Percentiles rank a stretch among this genome's conserved stretches.
These are phyloP conservation scores for Martes martes DNA, from an alignment of 2,113 vertebrate genomes.

Conservation along the genomic window DNA sequence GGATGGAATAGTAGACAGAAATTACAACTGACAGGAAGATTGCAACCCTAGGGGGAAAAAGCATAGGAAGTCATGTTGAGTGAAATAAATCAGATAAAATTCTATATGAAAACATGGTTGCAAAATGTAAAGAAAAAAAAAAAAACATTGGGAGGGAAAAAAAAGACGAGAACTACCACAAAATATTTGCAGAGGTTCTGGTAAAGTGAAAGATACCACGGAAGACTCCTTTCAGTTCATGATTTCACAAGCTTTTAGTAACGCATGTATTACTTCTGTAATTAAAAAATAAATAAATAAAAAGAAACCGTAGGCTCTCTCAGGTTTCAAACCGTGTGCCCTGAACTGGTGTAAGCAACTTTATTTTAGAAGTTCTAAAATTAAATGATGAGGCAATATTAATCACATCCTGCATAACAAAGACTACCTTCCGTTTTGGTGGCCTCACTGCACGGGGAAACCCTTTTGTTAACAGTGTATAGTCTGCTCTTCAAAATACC, in stretches of 20 bases:
- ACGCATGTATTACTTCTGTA: not conserved
- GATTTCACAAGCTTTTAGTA: not conserved
- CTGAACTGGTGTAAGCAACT: slow-evolving; percentile 43
- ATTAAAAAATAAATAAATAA: not conserved
- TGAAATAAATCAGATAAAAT: not conserved
- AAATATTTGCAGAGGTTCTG: not conserved
- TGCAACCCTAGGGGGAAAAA: not conserved
- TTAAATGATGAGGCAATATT: slow-evolving; percentile 78
- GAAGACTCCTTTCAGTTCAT: not conserved
- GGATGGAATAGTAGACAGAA: not conserved
- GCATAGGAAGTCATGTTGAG: not conserved
- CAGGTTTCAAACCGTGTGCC: slow-evolving; percentile 27
- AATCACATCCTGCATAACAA: slow-evolving; percentile 81
- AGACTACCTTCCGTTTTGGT: slow-evolving; percentile 76
- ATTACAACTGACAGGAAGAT: not conserved
- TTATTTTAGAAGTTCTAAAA: slow-evolving; percentile 81
- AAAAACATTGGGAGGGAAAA: too few relatives aligned
- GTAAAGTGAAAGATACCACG: not conserved
- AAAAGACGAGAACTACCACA: not conserved
- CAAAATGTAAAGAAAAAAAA: not conserved
- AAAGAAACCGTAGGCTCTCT: not conserved
- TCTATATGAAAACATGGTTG: not conserved
- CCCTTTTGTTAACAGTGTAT: slow-evolving; percentile 51
- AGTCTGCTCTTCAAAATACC: slow-evolving; percentile 58
- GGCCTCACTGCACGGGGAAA: slow-evolving; percentile 57